phyloP scores from a whole-genome alignment of 2,113 vertebrate species.

The Athene noctua region DNA sequence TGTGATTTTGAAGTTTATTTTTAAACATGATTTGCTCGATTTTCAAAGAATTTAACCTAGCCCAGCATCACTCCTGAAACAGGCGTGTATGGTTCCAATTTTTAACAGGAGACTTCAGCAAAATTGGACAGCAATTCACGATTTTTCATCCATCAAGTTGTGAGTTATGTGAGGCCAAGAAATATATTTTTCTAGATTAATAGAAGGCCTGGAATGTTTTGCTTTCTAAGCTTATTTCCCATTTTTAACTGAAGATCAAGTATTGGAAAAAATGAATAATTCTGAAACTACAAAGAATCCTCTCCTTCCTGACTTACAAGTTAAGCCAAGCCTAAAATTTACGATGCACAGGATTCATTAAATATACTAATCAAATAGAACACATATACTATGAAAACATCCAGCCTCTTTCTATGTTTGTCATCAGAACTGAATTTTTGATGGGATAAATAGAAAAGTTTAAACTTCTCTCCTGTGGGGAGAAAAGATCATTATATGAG shows the following conservation, averaged over 20 bases:
- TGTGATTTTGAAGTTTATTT: neutral
- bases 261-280: neutral
- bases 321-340: neutral
- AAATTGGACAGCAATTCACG: neutral
- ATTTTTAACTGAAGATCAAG: neutral
- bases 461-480: neutral
- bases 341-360: neutral
- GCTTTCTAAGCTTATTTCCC: conserved; percentile 27
- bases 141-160: neutral
- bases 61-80: neutral
- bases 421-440: neutral
- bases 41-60: neutral
- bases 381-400: neutral
- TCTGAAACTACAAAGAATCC: neutral
- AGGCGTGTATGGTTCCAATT: neutral
- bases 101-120: neutral
- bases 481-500: neutral
- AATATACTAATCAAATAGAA: neutral
- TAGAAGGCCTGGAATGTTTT: conserved; percentile 9
- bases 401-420: neutral
- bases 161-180: conserved; percentile 16
- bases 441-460: neutral
- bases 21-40: neutral
- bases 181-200: conserved; percentile 46
- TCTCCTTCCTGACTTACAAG: neutral